Evolutionary conservation across 2,797 vertebrate genomes (phyloP).

Genomic region (Selene dorsalis): DNA sequence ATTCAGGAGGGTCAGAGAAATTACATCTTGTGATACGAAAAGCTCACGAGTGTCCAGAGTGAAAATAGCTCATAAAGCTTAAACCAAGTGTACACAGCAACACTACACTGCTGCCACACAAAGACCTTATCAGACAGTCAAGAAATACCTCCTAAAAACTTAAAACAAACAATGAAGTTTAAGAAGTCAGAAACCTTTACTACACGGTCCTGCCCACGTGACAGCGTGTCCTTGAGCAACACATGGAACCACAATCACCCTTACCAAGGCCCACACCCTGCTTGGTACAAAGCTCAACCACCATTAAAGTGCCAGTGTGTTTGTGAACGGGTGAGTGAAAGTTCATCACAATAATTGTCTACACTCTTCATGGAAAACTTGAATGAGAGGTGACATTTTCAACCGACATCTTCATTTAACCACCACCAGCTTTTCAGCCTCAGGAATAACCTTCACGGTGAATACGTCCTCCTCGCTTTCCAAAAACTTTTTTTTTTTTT

Average conservation of each 20-base stretch:
- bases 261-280: background rate
- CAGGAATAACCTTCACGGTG: too few relatives aligned
- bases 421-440: too few relatives aligned
- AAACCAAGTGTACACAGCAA: too few relatives aligned
- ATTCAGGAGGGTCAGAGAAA: background rate
- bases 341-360: background rate
- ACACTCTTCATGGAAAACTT: too few relatives aligned
- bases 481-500: background rate
- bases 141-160: background rate
- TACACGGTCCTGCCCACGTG: background rate
- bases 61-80: background rate
- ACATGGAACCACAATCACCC: background rate
- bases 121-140: background rate
- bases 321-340: background rate
- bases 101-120: too few relatives aligned
- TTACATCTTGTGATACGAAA: background rate
- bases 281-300: background rate
- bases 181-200: background rate
- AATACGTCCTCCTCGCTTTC: background rate
- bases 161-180: slow-evolving; percentile 1
- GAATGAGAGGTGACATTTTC: too few relatives aligned
- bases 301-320: background rate
- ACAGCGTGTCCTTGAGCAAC: slow-evolving; percentile 2
- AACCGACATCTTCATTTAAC: too few relatives aligned
- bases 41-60: background rate